Base-by-base conservation (phyloP, 1,140 invertebrate genomes). In the Zaprionus gabonicus region DNA sequence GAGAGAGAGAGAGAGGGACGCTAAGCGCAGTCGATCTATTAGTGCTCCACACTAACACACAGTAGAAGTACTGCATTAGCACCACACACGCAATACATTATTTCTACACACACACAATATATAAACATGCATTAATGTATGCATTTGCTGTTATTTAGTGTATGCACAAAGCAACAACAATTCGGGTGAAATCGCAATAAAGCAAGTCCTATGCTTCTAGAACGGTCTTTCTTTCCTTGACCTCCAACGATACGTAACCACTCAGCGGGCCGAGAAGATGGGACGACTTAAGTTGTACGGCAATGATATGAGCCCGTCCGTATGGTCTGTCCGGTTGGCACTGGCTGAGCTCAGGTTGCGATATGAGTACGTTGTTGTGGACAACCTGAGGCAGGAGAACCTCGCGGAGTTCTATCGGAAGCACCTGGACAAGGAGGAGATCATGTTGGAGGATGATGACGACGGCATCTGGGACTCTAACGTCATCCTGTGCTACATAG, bases 301-400 rank as follows among this genome's bases (percentile, higher is more conserved):
- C 9, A 34, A 34, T 34, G 31, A 34, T 9, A 10, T 10, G 9
- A 34, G 31, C 31, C 9, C 9, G 9, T 34, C 31, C 31, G 31
- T 34, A 3, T 34, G 31, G 31, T 34, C 31, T 34, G 31, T 34
- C 31, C 31, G 31, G 31, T 1, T 34, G 9, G 31, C 31, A 10
- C 81, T 93, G 27, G 93, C 93, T 36, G 92, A 91, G 4, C 80
- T 95, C 2, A 93, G 84, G 7, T 31, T 91, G 57, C 91, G 94
- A 49, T 81, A 94, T n/a, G 85, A 93, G n/a, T 88, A 10, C 31
- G 3, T 77, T 55, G 71, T 69, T 75, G 82, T 94, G 2, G 93
- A 95, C 0, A 94, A 96, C 82, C 80, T 96, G 0, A 74, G 0
- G 95, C 96, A 96, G 15, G 95, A 96, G 84, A 97, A 67, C 60